These are phyloP conservation scores for Cyprinella venusta DNA, from an alignment of 2,797 vertebrate genomes.

Conservation along the genomic window DNA sequence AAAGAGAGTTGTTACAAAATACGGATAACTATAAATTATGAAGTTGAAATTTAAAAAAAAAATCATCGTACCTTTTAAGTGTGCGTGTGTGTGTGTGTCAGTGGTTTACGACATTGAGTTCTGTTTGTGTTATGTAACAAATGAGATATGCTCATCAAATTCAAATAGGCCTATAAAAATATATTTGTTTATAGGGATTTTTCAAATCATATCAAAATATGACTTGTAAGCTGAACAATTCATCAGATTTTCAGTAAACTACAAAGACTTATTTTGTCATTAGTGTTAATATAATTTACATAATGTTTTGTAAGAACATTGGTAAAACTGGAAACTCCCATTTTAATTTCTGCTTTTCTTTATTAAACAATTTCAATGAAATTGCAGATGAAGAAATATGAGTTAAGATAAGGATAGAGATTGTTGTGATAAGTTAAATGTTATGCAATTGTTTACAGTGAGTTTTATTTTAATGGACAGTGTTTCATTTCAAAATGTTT, in stretches of 20 bases:
- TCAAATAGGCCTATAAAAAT: not conserved
- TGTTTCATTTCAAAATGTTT: not conserved
- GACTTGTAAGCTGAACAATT: too few species aligned
- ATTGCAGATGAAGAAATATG: not conserved
- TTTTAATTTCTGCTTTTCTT: not conserved
- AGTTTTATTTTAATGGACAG: not conserved
- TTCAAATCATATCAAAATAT: too few species aligned
- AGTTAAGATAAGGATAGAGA: not conserved
- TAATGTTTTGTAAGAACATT: too few species aligned
- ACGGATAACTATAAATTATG: not conserved
- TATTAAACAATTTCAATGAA: not conserved
- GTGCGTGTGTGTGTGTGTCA: not conserved
- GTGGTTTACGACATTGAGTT: not conserved
- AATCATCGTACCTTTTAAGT: not conserved
- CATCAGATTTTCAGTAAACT: too few species aligned
- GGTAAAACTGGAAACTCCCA: not conserved
- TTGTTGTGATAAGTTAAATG: not conserved
- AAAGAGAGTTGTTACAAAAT: not conserved
- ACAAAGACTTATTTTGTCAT: too few species aligned
- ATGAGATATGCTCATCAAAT: not conserved
- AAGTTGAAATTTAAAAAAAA: not conserved
- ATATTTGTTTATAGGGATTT: not conserved
- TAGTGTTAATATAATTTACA: too few species aligned
- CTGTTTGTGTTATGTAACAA: conserved; percentile 24
- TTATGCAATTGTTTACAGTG: not conserved